Percentiles rank a stretch among this genome's conserved stretches.
Evolutionary conservation across 2,113 vertebrate genomes (phyloP).

Genomic region (Paradisaea rubra): DNA sequence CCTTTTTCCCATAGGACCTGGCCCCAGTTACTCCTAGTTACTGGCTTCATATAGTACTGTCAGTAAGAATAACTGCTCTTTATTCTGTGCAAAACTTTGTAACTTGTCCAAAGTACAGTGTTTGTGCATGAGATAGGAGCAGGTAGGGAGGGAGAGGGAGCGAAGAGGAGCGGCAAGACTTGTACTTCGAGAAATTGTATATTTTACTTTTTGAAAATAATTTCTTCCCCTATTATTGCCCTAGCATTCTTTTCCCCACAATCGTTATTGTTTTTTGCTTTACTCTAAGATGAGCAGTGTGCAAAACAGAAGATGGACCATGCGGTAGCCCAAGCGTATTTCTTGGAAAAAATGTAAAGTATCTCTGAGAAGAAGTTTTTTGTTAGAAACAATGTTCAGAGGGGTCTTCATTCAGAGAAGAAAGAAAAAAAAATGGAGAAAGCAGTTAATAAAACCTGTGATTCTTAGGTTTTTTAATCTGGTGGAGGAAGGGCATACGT

Average conservation of each 20-base stretch:
- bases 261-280: neutral
- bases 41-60: slow-evolving; percentile 17
- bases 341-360: neutral
- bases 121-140: neutral
- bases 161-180: fast-evolving
- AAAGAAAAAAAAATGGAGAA: neutral
- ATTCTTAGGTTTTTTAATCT: neutral
- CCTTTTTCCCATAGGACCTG: neutral
- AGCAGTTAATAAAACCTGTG: neutral
- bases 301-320: fast-evolving
- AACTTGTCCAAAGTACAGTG: neutral
- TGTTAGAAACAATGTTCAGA: neutral
- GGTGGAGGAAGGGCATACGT: neutral
- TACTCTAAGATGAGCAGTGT: neutral
- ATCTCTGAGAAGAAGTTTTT: neutral
- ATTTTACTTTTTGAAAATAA: neutral
- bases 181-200: neutral
- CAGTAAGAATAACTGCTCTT: slow-evolving; percentile 36
- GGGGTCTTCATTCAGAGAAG: neutral
- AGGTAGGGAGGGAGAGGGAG: neutral
- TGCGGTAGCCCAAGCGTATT: neutral
- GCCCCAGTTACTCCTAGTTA: slow-evolving; percentile 32
- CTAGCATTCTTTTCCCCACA: neutral
- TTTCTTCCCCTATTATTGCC: neutral
- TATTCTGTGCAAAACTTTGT: neutral